Percentiles rank a stretch among this genome's conserved stretches.
Evolutionary conservation across 1,140 invertebrate species (phyloP).

Genomic region (Polypedilum vanderplanki): DNA sequence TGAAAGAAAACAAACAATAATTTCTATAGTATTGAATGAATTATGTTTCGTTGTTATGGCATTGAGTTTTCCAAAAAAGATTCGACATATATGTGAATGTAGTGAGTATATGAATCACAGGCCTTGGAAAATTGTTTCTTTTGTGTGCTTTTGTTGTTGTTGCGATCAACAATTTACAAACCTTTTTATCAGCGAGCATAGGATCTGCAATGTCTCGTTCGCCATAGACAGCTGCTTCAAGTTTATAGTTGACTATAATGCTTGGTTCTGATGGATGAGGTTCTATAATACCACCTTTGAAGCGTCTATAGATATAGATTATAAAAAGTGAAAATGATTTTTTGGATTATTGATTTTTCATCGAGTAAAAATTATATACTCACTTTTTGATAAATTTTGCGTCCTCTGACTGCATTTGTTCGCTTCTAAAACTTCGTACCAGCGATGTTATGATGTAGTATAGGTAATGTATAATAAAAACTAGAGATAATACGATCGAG

Average conservation of each 20-base stretch:
- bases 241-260: conserved; percentile 82
- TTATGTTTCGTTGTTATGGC: conserved; percentile 24
- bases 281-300: conserved; percentile 76
- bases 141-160: neutral
- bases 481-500: neutral
- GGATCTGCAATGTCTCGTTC: conserved; percentile 63
- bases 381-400: conserved; percentile 56
- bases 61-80: conserved; percentile 22
- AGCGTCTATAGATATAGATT: conserved; percentile 54
- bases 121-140: conserved; percentile 13
- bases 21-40: neutral
- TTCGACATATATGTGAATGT: neutral
- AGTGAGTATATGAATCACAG: neutral
- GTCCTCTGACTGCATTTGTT: conserved; percentile 51
- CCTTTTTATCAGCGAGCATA: conserved; percentile 78
- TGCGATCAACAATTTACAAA: conserved; percentile 40
- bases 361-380: conserved; percentile 35
- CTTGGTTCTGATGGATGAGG: conserved; percentile 87
- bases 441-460: conserved; percentile 10
- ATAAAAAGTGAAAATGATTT: conserved; percentile 27
- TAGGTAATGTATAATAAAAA: conserved; percentile 21
- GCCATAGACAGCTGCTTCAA: conserved; percentile 78
- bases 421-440: neutral
- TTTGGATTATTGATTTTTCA: conserved; percentile 29
- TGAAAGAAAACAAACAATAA: neutral